Base-by-base conservation (phyloP, 1,140 invertebrate genomes). In the Apolygus lucorum region DNA sequence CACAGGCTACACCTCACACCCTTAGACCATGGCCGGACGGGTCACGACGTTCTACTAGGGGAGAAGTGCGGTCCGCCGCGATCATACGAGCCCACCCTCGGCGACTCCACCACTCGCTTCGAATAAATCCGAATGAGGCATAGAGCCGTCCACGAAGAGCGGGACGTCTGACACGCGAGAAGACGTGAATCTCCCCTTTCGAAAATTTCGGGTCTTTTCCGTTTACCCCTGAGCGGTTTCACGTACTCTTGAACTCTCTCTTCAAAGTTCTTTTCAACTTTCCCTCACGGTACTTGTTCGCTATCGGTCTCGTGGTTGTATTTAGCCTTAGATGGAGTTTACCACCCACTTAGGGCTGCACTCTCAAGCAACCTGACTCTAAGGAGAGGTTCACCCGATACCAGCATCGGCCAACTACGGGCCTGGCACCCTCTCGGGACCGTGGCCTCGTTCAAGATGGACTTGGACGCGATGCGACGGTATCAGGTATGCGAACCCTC, bases 251-350 rank as follows among this genome's bases (percentile, higher is more conserved):
- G 79, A 88, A 90, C 88, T 90, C 89, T 90, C 87, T 90, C 84
- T 90, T 90, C 88, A 90, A 88, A 89, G 87, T 90, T 84, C 87
- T 90, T 90, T 90, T 87, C 88, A 90, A 87, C 87, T 90, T 91
- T 91, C 88, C 89, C 86, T 91, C 88, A 88, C 89, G 86, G 88
- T 91, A 91, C 88, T 92, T 90, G 88, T 91, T 87, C 82, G 85
- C 89, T 91, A 90, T 91, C 87, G 87, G 88, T 88, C 87, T 90
- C 87, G 82, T 83, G 84, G 81, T 79, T 72, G 83, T 90, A 90
- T 90, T 91, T 90, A 90, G 88, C 86, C 85, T 90, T 91, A 87
- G 87, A 88, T 88, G 87, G 84, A 88, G 84, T 88, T 88, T 90
- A 90, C 86, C 87, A 87, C 88, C 86, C 81, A 78, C 84, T 90